Conservation (phyloP, 2,888 invertebrate genomes). For the Philonicus albiceps region DNA sequence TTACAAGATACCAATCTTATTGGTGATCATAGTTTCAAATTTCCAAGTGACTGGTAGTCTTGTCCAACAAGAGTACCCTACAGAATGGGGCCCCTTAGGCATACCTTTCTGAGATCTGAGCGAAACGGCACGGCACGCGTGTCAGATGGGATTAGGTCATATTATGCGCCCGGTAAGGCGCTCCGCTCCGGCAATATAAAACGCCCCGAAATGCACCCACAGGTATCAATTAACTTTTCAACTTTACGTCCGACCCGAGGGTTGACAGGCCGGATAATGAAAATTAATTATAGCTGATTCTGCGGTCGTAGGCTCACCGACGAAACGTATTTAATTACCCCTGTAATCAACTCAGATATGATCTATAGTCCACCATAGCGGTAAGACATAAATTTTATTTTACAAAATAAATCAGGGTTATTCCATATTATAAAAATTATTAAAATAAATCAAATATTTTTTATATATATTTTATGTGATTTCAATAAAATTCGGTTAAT, state of each 20-base stretch:
- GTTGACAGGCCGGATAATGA: neutral
- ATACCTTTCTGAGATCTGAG: neutral
- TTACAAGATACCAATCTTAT: neutral
- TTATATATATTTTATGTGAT: neutral
- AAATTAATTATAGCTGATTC: conserved; percentile 10
- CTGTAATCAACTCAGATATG: neutral
- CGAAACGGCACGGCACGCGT: neutral
- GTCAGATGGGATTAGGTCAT: conserved; percentile 29
- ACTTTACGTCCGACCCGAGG: neutral
- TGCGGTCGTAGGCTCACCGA: neutral
- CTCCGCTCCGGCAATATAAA: neutral
- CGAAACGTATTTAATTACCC: neutral
- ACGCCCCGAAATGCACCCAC: neutral
- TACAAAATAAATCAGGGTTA: neutral
- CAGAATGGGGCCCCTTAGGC: neutral
- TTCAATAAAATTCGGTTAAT: neutral
- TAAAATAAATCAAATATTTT: neutral
- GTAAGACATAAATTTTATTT: neutral
- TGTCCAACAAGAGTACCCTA: neutral
- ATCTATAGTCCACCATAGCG: neutral
- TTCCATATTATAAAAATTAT: neutral
- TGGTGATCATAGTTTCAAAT: neutral
- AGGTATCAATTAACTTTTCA: conserved; percentile 29
- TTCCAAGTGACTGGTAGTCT: conserved; percentile 8
- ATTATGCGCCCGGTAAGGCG: neutral